phyloP scores from a whole-genome alignment of 2,113 vertebrate species.

The Turdus rufiventris region DNA sequence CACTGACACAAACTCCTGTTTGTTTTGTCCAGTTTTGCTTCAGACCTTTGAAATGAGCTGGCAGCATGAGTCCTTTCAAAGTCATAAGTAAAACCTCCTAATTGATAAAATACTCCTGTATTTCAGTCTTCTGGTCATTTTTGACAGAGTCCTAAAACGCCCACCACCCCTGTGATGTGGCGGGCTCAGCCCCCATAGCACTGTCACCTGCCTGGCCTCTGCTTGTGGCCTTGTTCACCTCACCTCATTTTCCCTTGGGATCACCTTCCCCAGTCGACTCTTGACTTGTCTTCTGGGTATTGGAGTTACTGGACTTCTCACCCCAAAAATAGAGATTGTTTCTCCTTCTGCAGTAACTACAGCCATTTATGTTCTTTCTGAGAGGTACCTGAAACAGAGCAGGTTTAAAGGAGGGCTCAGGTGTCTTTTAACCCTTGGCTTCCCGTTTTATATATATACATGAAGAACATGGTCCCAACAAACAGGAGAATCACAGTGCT shows the following conservation, averaged over 20 bases:
- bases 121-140: not conserved
- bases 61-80: not conserved
- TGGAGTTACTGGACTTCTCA: accelerated
- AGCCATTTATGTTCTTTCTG: not conserved
- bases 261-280: accelerated
- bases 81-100: not conserved
- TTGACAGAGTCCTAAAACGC: not conserved
- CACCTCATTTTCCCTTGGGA: not conserved
- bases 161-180: accelerated
- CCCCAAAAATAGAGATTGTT: not conserved
- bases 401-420: not conserved
- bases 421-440: not conserved
- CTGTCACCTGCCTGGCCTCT: not conserved
- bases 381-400: not conserved
- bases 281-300: not conserved
- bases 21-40: not conserved
- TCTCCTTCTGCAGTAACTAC: not conserved
- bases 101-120: not conserved
- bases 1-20: accelerated
- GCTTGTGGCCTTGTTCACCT: not conserved
- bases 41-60: not conserved
- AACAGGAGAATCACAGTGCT: not conserved
- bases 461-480: not conserved
- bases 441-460: not conserved
- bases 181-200: not conserved